Percentiles rank a stretch among this genome's conserved stretches.
Evolutionary conservation across 2,888 invertebrate species (phyloP).

Genomic region (Drosophila aldrichi): DNA sequence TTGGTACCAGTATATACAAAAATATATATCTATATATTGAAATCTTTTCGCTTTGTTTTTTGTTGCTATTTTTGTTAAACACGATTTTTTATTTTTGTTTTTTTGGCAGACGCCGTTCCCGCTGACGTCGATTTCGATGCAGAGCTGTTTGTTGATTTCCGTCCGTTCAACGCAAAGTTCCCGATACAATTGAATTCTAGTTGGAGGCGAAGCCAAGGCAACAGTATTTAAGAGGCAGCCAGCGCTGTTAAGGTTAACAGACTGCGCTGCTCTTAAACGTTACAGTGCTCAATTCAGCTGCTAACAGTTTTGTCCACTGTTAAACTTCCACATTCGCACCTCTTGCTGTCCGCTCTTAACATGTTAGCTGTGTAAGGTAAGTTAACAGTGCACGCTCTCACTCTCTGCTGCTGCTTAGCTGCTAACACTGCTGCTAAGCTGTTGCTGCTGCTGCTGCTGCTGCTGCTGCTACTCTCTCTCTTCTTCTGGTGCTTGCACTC

Average conservation of each 20-base stretch:
- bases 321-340: slow-evolving; percentile 4
- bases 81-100: slow-evolving; percentile 44
- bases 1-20: slow-evolving; percentile 18
- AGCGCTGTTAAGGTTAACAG: slow-evolving; percentile 44
- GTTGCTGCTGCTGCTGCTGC: neutral
- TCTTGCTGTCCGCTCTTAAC: slow-evolving; percentile 22
- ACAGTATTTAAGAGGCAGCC: slow-evolving; percentile 28
- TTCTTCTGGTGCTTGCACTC: neutral
- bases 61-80: slow-evolving; percentile 47
- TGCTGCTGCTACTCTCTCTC: no score
- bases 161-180: slow-evolving; percentile 71
- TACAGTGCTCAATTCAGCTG: slow-evolving; percentile 48
- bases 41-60: slow-evolving; percentile 36
- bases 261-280: slow-evolving; percentile 12
- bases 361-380: slow-evolving; percentile 21
- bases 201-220: slow-evolving; percentile 18
- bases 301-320: slow-evolving; percentile 4
- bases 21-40: slow-evolving; percentile 8
- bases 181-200: slow-evolving; percentile 67
- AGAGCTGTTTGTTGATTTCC: slow-evolving; percentile 39
- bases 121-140: slow-evolving; percentile 40
- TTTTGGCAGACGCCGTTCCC: slow-evolving; percentile 50
- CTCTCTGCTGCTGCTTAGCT: neutral
- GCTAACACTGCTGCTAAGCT: neutral
- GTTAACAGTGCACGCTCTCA: neutral